Evolutionary conservation across 2,888 invertebrate genomes (phyloP).

Genomic region (Brassicogethes aeneus): DNA sequence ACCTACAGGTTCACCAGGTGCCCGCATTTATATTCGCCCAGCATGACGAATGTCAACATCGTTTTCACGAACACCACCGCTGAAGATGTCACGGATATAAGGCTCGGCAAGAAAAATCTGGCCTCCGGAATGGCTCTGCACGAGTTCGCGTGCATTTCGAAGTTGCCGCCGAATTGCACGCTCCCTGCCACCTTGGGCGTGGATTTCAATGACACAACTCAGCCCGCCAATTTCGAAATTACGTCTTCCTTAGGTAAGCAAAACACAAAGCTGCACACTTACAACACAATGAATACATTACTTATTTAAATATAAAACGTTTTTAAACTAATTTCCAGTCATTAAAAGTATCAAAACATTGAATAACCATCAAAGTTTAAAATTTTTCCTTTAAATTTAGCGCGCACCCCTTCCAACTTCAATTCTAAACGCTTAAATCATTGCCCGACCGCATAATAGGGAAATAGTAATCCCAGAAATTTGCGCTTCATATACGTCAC

Average conservation of each 20-base stretch:
- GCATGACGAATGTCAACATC: constrained; percentile 76
- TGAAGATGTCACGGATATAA: constrained; percentile 59
- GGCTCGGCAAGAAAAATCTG: constrained; percentile 61
- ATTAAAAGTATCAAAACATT: too few relatives aligned
- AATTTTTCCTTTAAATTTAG: too few relatives aligned
- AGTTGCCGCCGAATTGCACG: constrained; percentile 54
- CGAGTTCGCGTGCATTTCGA: constrained; percentile 61
- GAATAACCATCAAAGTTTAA: too few relatives aligned
- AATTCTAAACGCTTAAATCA: too few relatives aligned
- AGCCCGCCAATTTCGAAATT: constrained; percentile 75
- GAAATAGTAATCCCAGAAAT: too few relatives aligned
- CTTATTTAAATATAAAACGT: too few relatives aligned
- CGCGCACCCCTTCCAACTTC: too few relatives aligned
- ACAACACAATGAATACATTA: too few relatives aligned
- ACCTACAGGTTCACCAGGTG: constrained; percentile 64
- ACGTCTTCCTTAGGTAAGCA: constrained; percentile 50
- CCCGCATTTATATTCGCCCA: constrained; percentile 71
- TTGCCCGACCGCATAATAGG: too few relatives aligned
- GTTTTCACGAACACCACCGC: constrained; percentile 63
- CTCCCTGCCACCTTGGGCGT: constrained; percentile 67
- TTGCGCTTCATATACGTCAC: too few relatives aligned
- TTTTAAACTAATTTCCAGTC: too few relatives aligned
- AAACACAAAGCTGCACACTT: too few relatives aligned
- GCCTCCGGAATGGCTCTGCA: constrained; percentile 65
- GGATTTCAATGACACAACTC: constrained; percentile 89